Evolutionary conservation across 2,797 vertebrate species (phyloP).

Genomic region (Tangara arthus): DNA sequence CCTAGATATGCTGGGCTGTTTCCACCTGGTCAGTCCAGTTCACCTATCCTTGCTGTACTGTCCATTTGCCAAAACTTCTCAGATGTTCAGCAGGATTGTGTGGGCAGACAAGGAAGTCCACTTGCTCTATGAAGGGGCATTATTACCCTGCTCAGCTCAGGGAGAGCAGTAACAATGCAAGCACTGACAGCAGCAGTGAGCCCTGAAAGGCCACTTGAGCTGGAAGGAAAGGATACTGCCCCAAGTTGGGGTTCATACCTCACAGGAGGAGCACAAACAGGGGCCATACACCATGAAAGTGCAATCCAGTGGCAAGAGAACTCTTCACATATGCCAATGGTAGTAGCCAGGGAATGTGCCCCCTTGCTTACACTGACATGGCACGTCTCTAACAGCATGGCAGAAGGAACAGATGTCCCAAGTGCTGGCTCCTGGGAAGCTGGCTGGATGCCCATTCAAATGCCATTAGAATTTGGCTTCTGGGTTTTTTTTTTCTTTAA

Average conservation of each 20-base stretch:
- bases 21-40: not conserved
- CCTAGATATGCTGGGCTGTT: not conserved
- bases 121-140: not conserved
- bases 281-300: not conserved
- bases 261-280: not conserved
- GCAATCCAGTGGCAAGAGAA: not conserved
- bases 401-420: conserved; percentile 54
- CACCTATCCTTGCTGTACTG: not conserved
- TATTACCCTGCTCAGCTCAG: not conserved
- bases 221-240: not conserved
- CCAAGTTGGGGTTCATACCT: not conserved
- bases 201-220: not conserved
- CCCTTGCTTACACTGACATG: not conserved
- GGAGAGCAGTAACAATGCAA: not conserved
- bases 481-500: not conserved
- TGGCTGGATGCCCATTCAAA: conserved; percentile 40
- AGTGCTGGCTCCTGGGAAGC: not conserved
- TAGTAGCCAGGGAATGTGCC: not conserved
- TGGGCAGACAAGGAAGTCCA: not conserved
- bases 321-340: not conserved
- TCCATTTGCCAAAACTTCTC: not conserved
- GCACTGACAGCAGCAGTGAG: not conserved
- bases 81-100: not conserved
- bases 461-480: conserved; percentile 45
- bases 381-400: not conserved